Base-by-base conservation (phyloP, 23 tunicate species). In the Halocynthia roretzi region DNA sequence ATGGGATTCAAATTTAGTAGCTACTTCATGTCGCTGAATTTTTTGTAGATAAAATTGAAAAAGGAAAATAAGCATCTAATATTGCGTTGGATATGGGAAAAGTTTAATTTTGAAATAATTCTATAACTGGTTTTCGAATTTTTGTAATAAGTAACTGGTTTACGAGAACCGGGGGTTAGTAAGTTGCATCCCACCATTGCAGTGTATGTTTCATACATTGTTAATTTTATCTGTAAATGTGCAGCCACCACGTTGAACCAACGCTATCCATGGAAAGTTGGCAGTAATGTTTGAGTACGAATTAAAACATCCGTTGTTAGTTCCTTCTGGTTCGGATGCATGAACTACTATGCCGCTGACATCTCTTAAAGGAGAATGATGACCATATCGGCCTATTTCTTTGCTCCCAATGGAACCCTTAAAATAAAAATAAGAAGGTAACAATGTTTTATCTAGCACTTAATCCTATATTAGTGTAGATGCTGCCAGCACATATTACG, bases 161-260 rank as follows among this genome's bases (percentile, higher is more conserved):
- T 40, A 31, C 76, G 15, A 71, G 71, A 19, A 2, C 23, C 23
- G 71, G 23, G 23, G 56, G 57, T 68, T 4, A 48, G 56, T 2
- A 2, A 14, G 17, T 57, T 50, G 12, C 5, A 19, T 15, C 14
- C 23, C 56, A 50, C 52, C 52, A n/a, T 5, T 50, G 52, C 14
- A 14, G 19, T 19, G 56, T 53, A 8, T 73, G 14, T 50, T 70
- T 67, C 86, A 55, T 68, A 89, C 96, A 50, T 83, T 69, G 7
- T 67, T 51, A 70, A 89, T 83, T 76, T 89, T 89, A 6, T 78
- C 74, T 12, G 85, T 17, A 76, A 89, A 89, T 11, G 71, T 79
- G 71, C 96, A 89, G 50, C 76, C 61, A 15, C 96, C 96, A 7
- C 96, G 55, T 51, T 87, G 72, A 19, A 80, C 80, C 21, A 89